Percentiles rank a stretch among this genome's conserved stretches.
Conservation (phyloP, 92 coral and sea anemone species). For the Epizoanthus fatuus region DNA sequence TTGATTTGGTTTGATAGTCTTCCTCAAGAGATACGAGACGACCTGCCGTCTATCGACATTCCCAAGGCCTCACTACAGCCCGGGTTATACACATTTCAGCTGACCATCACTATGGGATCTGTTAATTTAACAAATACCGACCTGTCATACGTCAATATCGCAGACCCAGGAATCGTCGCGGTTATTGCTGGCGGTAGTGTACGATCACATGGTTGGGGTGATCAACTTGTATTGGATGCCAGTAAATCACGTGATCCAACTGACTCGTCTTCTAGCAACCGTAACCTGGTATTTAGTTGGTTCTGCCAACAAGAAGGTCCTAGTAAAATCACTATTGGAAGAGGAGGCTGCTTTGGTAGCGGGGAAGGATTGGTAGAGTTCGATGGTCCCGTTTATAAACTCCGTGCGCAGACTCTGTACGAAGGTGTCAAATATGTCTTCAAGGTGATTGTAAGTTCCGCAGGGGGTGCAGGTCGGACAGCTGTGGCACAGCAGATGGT, state of each 20-base stretch:
- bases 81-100: slow-evolving; percentile 77
- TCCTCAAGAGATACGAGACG: slow-evolving; percentile 43
- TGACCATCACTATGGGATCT: slow-evolving; percentile 52
- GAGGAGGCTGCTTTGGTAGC: slow-evolving; percentile 94
- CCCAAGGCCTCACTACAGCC: slow-evolving; percentile 75
- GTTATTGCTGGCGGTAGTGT: slow-evolving; percentile 83
- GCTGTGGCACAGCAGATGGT: slow-evolving; percentile 71
- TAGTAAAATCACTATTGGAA: neutral
- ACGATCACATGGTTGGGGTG: slow-evolving; percentile 84
- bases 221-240: slow-evolving; percentile 71
- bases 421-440: slow-evolving; percentile 79
- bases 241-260: slow-evolving; percentile 81
- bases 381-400: slow-evolving; percentile 45
- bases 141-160: slow-evolving; percentile 76
- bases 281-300: slow-evolving; percentile 72
- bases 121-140: slow-evolving; percentile 57
- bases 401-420: slow-evolving; percentile 74
- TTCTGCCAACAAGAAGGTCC: slow-evolving; percentile 56
- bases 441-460: slow-evolving; percentile 75
- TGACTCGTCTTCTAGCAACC: slow-evolving; percentile 36
- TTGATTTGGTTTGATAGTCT: slow-evolving; percentile 46
- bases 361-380: slow-evolving; percentile 70
- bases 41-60: slow-evolving; percentile 77
- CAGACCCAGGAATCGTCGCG: slow-evolving; percentile 76
- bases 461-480: slow-evolving; percentile 46